Conservation (phyloP, 1,140 invertebrate genomes). For the Teleopsis dalmanni region DNA sequence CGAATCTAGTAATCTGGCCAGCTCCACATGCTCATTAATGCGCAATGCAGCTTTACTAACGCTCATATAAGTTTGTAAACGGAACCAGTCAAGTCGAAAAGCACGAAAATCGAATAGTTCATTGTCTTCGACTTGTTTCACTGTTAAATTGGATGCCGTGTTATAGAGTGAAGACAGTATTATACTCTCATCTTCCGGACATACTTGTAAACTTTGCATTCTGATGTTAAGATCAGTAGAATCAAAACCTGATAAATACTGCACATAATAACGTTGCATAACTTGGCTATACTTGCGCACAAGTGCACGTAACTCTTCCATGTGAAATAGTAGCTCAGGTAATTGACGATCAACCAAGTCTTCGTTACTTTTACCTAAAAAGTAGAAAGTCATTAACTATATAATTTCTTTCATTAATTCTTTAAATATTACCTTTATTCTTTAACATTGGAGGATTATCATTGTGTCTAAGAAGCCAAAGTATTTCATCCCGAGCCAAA, state of each 20-base stretch:
- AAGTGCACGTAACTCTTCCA: conserved; percentile 90
- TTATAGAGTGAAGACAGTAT: conserved; percentile 91
- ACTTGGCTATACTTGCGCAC: conserved; percentile 94
- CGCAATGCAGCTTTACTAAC: conserved; percentile 73
- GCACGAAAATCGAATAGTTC: conserved; percentile 93
- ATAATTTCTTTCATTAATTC: not conserved
- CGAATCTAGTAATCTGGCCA: conserved; percentile 90
- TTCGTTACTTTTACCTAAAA: conserved; percentile 62
- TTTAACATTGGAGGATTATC: conserved; percentile 87
- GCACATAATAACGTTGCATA: conserved; percentile 95
- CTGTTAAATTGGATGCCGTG: conserved; percentile 75
- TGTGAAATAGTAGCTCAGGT: conserved; percentile 95
- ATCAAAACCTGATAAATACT: conserved; percentile 94
- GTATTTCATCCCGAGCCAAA: conserved; percentile 91
- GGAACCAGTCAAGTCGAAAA: conserved; percentile 93
- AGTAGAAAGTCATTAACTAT: not conserved
- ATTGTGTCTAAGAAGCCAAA: conserved; percentile 93
- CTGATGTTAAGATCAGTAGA: conserved; percentile 85
- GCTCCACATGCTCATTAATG: conserved; percentile 76
- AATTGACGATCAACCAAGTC: conserved; percentile 89
- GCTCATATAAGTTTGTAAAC: conserved; percentile 91
- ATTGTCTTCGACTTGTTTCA: conserved; percentile 96
- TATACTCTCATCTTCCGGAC: conserved; percentile 89
- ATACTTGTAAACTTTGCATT: conserved; percentile 77
- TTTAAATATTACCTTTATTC: conserved; percentile 54